A percentile compares a stretch with the other conserved stretches of the same genome.
These are phyloP conservation scores for Pilophorus perplexus DNA, from an alignment of 2,888 invertebrate genomes.

Conservation along the genomic window DNA sequence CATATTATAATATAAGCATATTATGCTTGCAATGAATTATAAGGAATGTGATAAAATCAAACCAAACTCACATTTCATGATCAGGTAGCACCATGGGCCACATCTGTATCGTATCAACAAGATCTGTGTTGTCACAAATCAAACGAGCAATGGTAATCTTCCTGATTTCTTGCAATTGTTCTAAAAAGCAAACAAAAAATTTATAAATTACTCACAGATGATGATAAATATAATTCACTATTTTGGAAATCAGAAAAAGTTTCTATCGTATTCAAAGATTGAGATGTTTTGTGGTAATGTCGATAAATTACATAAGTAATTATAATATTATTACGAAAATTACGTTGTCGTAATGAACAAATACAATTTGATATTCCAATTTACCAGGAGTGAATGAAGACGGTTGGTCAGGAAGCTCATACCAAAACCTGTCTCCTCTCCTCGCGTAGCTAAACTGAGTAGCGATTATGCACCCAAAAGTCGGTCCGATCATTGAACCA, in stretches of 20 bases:
- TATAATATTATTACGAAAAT: background rate
- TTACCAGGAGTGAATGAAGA: constrained; percentile 76
- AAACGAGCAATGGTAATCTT: constrained; percentile 77
- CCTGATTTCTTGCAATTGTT: constrained; percentile 78
- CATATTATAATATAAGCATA: no score
- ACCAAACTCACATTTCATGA: constrained; percentile 78
- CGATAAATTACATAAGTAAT: background rate
- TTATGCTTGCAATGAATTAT: background rate
- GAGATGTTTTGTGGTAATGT: no score
- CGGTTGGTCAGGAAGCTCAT: constrained; percentile 85
- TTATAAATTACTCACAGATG: no score
- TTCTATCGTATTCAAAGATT: no score
- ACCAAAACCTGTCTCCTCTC: constrained; percentile 92
- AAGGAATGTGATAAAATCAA: background rate
- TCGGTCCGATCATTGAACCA: constrained; percentile 90
- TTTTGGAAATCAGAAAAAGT: no score
- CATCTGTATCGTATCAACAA: constrained; percentile 85
- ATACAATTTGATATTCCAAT: constrained; percentile 10
- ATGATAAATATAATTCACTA: no score
- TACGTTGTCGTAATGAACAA: background rate
- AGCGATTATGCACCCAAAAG: constrained; percentile 90
- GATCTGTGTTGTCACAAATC: constrained; percentile 89
- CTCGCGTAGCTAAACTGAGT: constrained; percentile 87
- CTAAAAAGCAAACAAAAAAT: constrained; percentile 55
- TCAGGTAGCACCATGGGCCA: constrained; percentile 91